Evolutionary conservation across 1,140 invertebrate genomes (phyloP).

Genomic region (Drosophila burlai): DNA sequence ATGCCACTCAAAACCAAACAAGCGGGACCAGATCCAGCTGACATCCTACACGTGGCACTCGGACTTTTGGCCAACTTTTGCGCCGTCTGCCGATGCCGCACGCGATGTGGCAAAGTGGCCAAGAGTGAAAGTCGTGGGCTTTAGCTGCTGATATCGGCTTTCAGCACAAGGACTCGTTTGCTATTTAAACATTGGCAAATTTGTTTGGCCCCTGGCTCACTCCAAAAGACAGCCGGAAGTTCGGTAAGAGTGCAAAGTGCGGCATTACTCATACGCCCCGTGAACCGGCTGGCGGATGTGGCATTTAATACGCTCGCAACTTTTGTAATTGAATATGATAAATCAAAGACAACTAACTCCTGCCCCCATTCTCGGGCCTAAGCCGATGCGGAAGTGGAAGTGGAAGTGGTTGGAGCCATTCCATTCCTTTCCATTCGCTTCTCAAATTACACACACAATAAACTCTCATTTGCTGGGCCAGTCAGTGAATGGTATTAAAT

Average conservation of each 20-base stretch:
- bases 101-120: constrained; percentile 65
- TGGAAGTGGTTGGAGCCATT: constrained; percentile 55
- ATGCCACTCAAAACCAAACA: constrained; percentile 23
- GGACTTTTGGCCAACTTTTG: constrained; percentile 66
- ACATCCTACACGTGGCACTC: constrained; percentile 71
- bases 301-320: constrained; percentile 75
- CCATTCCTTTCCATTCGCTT: constrained; percentile 11
- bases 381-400: constrained; percentile 56
- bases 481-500: constrained; percentile 69
- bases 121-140: constrained; percentile 19
- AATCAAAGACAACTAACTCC: constrained; percentile 66
- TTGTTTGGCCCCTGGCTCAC: constrained; percentile 44
- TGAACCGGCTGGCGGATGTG: constrained; percentile 57
- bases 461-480: constrained; percentile 52
- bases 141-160: constrained; percentile 77
- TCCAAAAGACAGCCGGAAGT: constrained; percentile 37
- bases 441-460: constrained; percentile 45
- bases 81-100: constrained; percentile 58
- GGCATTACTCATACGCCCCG: constrained; percentile 74
- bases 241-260: constrained; percentile 16
- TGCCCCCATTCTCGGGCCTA: constrained; percentile 1
- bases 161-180: constrained; percentile 40
- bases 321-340: constrained; percentile 85
- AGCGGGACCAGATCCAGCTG: constrained; percentile 49
- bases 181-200: constrained; percentile 63